Conservation (phyloP, 2,113 vertebrate species). For the Grammomys dolichurus region DNA sequence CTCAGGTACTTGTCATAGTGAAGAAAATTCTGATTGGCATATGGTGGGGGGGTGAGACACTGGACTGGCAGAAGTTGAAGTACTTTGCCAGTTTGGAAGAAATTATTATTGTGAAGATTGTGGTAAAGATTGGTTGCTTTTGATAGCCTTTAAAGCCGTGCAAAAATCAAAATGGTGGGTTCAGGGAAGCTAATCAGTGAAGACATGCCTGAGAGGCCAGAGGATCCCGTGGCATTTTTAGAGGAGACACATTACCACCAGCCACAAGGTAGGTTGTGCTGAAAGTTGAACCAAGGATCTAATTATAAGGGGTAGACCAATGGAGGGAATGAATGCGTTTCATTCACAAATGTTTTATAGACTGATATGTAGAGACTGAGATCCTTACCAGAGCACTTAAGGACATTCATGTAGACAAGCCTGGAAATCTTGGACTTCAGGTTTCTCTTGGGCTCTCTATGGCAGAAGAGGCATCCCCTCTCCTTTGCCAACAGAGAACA, state of each 20-base stretch:
- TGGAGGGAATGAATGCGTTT: background rate
- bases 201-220: background rate
- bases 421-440: background rate
- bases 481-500: background rate
- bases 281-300: constrained; percentile 1
- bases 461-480: background rate
- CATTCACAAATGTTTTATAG: background rate
- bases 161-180: background rate
- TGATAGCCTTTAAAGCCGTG: background rate
- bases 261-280: background rate
- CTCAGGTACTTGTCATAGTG: background rate
- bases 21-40: background rate
- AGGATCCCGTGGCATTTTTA: background rate
- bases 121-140: background rate
- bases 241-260: background rate
- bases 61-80: background rate
- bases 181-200: background rate
- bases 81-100: background rate
- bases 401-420: background rate
- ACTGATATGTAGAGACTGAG: background rate
- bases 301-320: background rate
- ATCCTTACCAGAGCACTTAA: background rate
- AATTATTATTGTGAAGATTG: background rate
- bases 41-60: background rate
- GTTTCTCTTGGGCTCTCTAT: background rate